Evolutionary conservation across 53 echinoderm and acorn worm genomes (phyloP).

Genomic region (Holothuria scabra): DNA sequence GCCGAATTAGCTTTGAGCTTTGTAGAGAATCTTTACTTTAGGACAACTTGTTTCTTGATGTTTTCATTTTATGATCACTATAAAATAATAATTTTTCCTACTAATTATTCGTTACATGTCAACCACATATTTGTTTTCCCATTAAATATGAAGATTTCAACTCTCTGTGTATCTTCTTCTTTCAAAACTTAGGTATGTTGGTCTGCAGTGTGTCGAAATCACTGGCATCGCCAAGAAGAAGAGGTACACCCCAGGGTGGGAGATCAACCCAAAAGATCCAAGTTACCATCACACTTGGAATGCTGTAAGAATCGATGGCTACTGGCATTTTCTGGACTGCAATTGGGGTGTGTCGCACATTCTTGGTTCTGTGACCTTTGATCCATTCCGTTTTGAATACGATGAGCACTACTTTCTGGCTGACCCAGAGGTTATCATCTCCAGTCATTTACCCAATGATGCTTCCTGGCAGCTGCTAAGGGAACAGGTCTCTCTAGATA

Average conservation of each 20-base stretch:
- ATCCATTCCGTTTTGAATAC: constrained; percentile 98
- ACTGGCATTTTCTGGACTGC: constrained; percentile 99
- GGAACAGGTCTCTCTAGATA: constrained; percentile 57
- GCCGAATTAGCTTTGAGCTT: no score
- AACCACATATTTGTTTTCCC: no score
- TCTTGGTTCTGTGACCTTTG: constrained; percentile 81
- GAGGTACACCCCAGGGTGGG: constrained; percentile 77
- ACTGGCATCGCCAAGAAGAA: constrained; percentile 80
- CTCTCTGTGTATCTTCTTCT: not conserved
- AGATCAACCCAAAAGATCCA: constrained; percentile 62
- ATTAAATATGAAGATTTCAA: not conserved
- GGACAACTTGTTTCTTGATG: no score
- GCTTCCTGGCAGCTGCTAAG: constrained; percentile 83
- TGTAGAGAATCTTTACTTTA: no score
- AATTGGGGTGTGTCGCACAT: constrained; percentile 99
- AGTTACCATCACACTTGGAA: constrained; percentile 94
- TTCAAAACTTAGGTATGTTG: constrained; percentile 67
- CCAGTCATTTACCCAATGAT: constrained; percentile 89
- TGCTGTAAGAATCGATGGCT: constrained; percentile 91
- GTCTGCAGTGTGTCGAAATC: constrained; percentile 94
- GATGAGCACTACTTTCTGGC: constrained; percentile 98
- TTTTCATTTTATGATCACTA: no score
- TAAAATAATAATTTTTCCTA: no score
- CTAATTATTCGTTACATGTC: no score
- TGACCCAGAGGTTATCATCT: constrained; percentile 93